Evolutionary conservation across 2,113 vertebrate species (phyloP), one percentile per base, ranked within the genome.

Genomic region (Tapirus terrestris): DNA sequence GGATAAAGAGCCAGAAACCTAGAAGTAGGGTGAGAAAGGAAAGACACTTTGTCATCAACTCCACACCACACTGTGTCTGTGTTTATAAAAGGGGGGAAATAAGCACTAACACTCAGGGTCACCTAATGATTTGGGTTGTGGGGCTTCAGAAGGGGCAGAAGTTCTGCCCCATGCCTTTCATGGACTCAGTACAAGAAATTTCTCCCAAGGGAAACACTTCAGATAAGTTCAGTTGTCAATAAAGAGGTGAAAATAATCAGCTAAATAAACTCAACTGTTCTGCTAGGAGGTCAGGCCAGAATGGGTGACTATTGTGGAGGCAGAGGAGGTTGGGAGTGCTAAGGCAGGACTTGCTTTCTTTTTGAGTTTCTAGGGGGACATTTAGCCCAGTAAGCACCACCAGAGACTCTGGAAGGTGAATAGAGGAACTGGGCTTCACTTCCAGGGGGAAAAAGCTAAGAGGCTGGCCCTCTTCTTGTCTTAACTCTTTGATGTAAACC

Each of bases 271-370:
- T 75, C 12, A 29, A 14, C 33, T 33, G 3, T 17, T 83, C 68
- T 39, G 31, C 33, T 1, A 56, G 51, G 76, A 91, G 65, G 45
- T 48, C 39, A 39, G 45, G 21, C 53, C 11, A n/a, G 16, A 4
- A 1, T 33, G 45, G 6, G 43, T 36, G 31, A 45, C 29, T 9
- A 6, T 27, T 1, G 5, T 4, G 11, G 36, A 51, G 10, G 5
- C 36, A 33, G 73, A 76, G 1, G 21, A 61, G 48, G 4, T 2
- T 23, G 21, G 61, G 31, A 3, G 7, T 29, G 3, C 3, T 5
- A n/a, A 29, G 6, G n/a, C 36, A 10, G 67, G 20, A 11, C 13
- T 48, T 31, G 43, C 31, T 43, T 58, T 18, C 39, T 60, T 36
- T 58, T 31, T 5, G 13, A n/a, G 23, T 79, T 36, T 56, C 75